Evolutionary conservation across 2,797 vertebrate genomes (phyloP), one percentile per base, ranked within the genome.

Genomic region (Lagocephalus sceleratus): DNA sequence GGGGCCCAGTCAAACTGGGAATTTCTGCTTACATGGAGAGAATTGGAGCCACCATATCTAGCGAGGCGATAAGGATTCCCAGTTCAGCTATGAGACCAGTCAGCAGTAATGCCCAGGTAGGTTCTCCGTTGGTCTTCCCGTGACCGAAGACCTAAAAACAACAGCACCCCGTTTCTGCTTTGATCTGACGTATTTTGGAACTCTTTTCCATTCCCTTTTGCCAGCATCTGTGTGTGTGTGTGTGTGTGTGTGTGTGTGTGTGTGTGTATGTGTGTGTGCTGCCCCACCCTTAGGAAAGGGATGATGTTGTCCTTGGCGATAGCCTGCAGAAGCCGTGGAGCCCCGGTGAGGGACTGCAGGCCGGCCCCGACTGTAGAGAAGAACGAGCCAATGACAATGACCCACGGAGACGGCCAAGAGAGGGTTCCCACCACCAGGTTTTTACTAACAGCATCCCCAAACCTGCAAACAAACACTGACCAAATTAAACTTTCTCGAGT

Each of bases 231-330:
- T 17, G n/a, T n/a, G n/a, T n/a, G n/a, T n/a, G n/a, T n/a, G n/a
- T n/a, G n/a, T n/a, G n/a, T n/a, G n/a, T n/a, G n/a, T n/a, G n/a
- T n/a, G n/a, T n/a, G n/a, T n/a, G n/a, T n/a, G n/a, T n/a, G n/a
- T n/a, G n/a, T n/a, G 6, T 21, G 5, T 12, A 5, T n/a, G n/a
- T 17, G 20, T 17, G n/a, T 47, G 16, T n/a, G 1, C 11, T 26
- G 3, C 17, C 94, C 0, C 59, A 99, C 96, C 93, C 94, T 89
- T 45, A 99, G 90, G 73, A 99, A 99, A 21, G 96, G 97, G 63
- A 99, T 96, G 60, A 99, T 98, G 85, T 98, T 98, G 86, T 99
- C 97, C 81, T 98, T 98, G 48, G 97, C 95, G 4, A 99, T 98
- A 2, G 97, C 97, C 73, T 99, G 97, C 23, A 99, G 87, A 39